A percentile compares a stretch with the other conserved stretches of the same genome.
phyloP scores from a whole-genome alignment of 2,888 invertebrate genomes.

The Notodonta dromedarius region DNA sequence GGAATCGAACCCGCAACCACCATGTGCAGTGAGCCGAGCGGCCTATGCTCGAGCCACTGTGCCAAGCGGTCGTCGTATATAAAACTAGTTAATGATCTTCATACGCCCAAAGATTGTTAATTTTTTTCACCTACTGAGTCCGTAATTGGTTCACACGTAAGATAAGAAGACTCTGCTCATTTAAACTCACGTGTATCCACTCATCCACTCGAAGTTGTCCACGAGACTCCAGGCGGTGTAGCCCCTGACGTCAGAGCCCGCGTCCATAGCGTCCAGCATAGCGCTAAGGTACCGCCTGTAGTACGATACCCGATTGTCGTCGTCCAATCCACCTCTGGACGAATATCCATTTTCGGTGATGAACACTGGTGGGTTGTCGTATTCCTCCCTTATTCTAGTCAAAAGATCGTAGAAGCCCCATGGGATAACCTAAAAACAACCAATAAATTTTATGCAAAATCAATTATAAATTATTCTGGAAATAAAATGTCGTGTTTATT shows the following conservation, averaged over 20 bases:
- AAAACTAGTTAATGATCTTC: too few relatives aligned
- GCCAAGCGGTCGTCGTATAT: too few relatives aligned
- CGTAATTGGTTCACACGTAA: too few relatives aligned
- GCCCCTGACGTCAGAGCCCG: slow-evolving; percentile 66
- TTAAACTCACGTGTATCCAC: slow-evolving; percentile 73
- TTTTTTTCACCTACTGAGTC: too few relatives aligned
- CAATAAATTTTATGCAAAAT: slow-evolving; percentile 1
- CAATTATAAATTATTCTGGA: too few relatives aligned
- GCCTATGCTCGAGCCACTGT: too few relatives aligned
- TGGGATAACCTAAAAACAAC: slow-evolving; percentile 74
- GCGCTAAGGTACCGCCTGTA: not conserved
- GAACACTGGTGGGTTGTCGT: slow-evolving; percentile 82
- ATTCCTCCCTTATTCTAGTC: slow-evolving; percentile 72
- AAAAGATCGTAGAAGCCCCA: slow-evolving; percentile 85
- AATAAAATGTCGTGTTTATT: too few relatives aligned
- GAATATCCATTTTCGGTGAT: slow-evolving; percentile 86
- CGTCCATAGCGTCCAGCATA: slow-evolving; percentile 59
- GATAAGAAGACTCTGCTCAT: not conserved
- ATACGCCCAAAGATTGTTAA: too few relatives aligned
- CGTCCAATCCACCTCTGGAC: slow-evolving; percentile 72
- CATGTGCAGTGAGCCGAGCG: too few relatives aligned
- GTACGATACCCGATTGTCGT: slow-evolving; percentile 53
- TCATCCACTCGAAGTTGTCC: slow-evolving; percentile 85
- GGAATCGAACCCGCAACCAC: too few relatives aligned
- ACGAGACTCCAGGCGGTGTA: slow-evolving; percentile 85